Percentiles rank a stretch among this genome's conserved stretches.
phyloP scores from a whole-genome alignment of 2,797 vertebrate species.

The Octomys mimax region DNA sequence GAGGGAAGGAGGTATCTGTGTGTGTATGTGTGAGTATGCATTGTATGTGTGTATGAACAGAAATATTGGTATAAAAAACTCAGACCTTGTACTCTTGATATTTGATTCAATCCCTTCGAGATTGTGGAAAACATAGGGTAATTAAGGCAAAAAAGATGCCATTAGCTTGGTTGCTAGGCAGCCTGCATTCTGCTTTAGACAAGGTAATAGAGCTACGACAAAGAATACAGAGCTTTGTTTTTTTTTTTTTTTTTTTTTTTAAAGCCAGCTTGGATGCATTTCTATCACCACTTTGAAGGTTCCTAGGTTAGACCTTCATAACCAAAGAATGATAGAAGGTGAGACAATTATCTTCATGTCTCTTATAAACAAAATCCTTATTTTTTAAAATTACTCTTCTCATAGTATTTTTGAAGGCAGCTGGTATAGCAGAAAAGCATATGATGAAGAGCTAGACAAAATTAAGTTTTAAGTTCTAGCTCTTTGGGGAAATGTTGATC shows the following conservation, averaged over 20 bases:
- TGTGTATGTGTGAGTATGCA: not conserved
- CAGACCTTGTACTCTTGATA: slow-evolving; percentile 72
- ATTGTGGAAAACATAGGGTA: slow-evolving; percentile 74
- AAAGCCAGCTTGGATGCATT: slow-evolving; percentile 65
- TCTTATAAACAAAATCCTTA: slow-evolving; percentile 53
- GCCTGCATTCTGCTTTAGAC: slow-evolving; percentile 67
- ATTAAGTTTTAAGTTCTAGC: slow-evolving; percentile 55
- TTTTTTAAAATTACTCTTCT: slow-evolving; percentile 44
- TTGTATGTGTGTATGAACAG: slow-evolving; percentile 10
- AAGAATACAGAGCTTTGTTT: slow-evolving; percentile 67
- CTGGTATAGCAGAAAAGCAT: slow-evolving; percentile 35
- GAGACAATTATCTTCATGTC: slow-evolving; percentile 61
- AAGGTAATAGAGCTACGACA: slow-evolving; percentile 72
- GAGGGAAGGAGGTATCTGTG: not conserved
- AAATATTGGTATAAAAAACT: slow-evolving; percentile 65
- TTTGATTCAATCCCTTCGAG: slow-evolving; percentile 69
- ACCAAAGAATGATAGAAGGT: slow-evolving; percentile 61
- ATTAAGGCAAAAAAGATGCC: slow-evolving; percentile 67
- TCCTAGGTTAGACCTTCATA: slow-evolving; percentile 60
- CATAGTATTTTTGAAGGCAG: slow-evolving; percentile 59
- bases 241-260: slow-evolving; percentile 61
- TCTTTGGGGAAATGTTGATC: not conserved
- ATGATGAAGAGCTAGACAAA: slow-evolving; percentile 51
- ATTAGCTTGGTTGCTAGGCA: slow-evolving; percentile 81
- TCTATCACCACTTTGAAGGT: slow-evolving; percentile 47